Conservation (phyloP, 1,140 invertebrate species). For the Pseudachorutes palmiensis region DNA sequence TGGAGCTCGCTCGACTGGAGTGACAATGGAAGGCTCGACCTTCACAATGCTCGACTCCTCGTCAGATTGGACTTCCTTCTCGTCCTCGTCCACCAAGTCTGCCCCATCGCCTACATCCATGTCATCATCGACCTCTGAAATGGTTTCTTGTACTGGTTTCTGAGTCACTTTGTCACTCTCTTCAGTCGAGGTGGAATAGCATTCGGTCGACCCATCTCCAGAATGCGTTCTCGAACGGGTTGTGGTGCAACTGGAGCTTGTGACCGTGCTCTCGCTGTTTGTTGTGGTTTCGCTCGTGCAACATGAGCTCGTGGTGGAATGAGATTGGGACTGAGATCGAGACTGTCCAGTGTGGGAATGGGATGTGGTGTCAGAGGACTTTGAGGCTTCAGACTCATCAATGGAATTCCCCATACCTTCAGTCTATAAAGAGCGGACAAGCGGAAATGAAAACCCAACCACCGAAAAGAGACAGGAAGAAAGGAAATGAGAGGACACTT, state of each 20-base stretch:
- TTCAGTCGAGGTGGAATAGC: conserved; percentile 13
- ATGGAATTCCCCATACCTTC: conserved; percentile 21
- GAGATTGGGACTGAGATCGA: conserved; percentile 19
- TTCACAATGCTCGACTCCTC: conserved; percentile 23
- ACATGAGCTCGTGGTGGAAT: conserved; percentile 18
- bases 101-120: conserved; percentile 19
- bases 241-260: conserved; percentile 16
- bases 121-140: conserved; percentile 25
- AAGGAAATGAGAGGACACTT: background rate
- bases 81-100: background rate
- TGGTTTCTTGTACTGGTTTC: conserved; percentile 17
- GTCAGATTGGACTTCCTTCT: conserved; percentile 14
- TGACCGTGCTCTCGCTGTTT: conserved; percentile 17
- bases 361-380: conserved; percentile 30
- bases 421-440: background rate
- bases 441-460: background rate
- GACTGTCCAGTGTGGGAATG: conserved; percentile 24
- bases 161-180: conserved; percentile 21
- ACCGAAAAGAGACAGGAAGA: background rate
- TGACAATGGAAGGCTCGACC: conserved; percentile 38
- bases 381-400: conserved; percentile 33
- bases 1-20: conserved; percentile 40
- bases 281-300: conserved; percentile 23
- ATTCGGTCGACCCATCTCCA: conserved; percentile 19
- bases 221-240: conserved; percentile 15